These are phyloP conservation scores for Drosophila triauraria DNA, from an alignment of 1,140 invertebrate genomes.

Conservation along the genomic window DNA sequence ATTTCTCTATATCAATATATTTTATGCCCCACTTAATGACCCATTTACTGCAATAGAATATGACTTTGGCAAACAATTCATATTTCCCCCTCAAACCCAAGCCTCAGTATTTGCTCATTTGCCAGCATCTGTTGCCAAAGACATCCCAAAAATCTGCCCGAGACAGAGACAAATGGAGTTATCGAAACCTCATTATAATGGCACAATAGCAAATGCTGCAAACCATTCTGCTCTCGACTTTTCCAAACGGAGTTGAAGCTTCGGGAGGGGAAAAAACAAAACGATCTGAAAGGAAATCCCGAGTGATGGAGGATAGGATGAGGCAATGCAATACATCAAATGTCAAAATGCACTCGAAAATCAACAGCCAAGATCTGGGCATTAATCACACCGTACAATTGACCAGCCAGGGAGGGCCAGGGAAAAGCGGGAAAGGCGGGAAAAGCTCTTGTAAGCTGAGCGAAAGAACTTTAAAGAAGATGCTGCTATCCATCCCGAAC, in stretches of 20 bases:
- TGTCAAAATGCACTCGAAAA: slow-evolving; percentile 80
- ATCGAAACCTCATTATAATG: slow-evolving; percentile 81
- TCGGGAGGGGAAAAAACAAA: slow-evolving; percentile 5
- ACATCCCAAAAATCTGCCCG: slow-evolving; percentile 56
- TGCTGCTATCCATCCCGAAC: slow-evolving; percentile 28
- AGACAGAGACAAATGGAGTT: slow-evolving; percentile 81
- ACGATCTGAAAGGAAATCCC: slow-evolving; percentile 7
- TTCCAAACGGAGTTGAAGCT: background rate
- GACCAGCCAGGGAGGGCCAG: slow-evolving; percentile 29
- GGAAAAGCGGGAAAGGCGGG: slow-evolving; percentile 17
- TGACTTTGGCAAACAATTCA: slow-evolving; percentile 5
- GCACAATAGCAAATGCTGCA: slow-evolving; percentile 58
- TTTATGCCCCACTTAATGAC: background rate
- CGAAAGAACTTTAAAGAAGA: slow-evolving; percentile 57
- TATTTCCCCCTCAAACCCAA: background rate
- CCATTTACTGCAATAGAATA: slow-evolving; percentile 17
- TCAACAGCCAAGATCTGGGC: slow-evolving; percentile 73
- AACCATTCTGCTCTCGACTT: slow-evolving; percentile 13
- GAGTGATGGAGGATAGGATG: slow-evolving; percentile 3
- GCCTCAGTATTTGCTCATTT: slow-evolving; percentile 12
- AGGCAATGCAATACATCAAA: slow-evolving; percentile 78
- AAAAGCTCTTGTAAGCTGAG: slow-evolving; percentile 34
- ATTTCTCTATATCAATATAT: background rate
- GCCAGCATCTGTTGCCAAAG: slow-evolving; percentile 35
- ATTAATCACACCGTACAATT: slow-evolving; percentile 75